Evolutionary conservation across 2,888 invertebrate species (phyloP).

Genomic region (Leptura quadrifasciata): DNA sequence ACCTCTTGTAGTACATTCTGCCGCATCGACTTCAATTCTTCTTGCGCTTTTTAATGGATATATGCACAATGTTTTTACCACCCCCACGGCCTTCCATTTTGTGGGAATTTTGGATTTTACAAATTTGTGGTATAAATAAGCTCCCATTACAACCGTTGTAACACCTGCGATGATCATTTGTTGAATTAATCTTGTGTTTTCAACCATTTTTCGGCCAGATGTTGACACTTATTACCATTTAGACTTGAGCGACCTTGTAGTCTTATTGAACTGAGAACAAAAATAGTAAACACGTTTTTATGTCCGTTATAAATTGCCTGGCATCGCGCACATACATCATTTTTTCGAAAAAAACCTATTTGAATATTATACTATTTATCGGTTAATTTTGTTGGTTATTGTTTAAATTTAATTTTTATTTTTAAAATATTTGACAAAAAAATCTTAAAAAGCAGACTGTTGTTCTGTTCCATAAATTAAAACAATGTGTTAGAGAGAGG

Average conservation of each 20-base stretch:
- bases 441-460: too few species aligned
- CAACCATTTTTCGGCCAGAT: neutral
- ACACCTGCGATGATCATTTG: neutral
- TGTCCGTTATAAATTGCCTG: neutral
- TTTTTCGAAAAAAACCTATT: too few species aligned
- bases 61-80: slow-evolving; percentile 55
- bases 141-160: neutral
- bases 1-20: slow-evolving; percentile 56
- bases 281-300: neutral
- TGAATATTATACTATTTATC: too few species aligned
- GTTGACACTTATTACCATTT: neutral
- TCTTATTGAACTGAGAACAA: neutral
- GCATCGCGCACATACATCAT: neutral
- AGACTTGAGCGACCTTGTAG: neutral
- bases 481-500: too few species aligned
- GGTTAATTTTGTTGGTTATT: too few species aligned
- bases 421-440: too few species aligned
- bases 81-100: slow-evolving; percentile 60
- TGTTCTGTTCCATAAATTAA: too few species aligned
- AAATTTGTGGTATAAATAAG: neutral
- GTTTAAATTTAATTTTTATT: too few species aligned
- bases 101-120: slow-evolving; percentile 52
- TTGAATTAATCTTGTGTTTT: slow-evolving; percentile 5
- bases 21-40: slow-evolving; percentile 51
- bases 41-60: slow-evolving; percentile 63